A percentile compares a stretch with the other conserved stretches of the same genome.
phyloP scores from a whole-genome alignment of 2,113 vertebrate species.

The Macaca nemestrina region DNA sequence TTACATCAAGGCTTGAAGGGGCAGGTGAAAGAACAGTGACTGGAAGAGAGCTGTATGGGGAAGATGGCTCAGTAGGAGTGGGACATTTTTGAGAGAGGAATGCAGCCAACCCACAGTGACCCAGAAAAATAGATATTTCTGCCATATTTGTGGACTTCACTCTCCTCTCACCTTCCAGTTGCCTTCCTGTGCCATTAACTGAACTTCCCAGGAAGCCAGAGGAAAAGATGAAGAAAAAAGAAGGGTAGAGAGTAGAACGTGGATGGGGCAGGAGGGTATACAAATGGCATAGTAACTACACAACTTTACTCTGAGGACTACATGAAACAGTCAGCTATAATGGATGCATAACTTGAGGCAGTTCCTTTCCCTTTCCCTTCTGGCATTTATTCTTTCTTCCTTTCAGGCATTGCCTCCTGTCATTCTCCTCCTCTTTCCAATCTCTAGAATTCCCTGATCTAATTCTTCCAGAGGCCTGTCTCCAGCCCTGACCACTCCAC shows the following conservation, averaged over 20 bases:
- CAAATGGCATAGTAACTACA: no score
- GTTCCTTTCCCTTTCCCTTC: not conserved
- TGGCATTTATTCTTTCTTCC: not conserved
- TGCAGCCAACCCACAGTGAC: not conserved
- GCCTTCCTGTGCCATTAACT: no score
- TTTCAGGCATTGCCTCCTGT: not conserved
- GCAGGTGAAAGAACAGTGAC: not conserved
- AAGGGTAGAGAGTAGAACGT: rapidly evolving
- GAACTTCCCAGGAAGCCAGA: not conserved
- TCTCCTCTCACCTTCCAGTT: not conserved
- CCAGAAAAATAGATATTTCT: not conserved
- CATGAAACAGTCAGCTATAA: rapidly evolving
- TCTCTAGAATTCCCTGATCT: not conserved
- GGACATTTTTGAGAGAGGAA: not conserved
- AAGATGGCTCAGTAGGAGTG: not conserved
- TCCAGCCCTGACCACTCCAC: not conserved
- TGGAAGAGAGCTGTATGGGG: no score
- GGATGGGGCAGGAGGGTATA: rapidly evolving
- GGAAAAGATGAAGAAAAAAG: not conserved
- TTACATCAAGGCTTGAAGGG: not conserved
- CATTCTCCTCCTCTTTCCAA: not conserved
- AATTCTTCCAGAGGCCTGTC: not conserved
- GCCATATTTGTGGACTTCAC: not conserved
- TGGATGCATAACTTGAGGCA: rapidly evolving
- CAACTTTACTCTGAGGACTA: not conserved